Conservation (phyloP, 2,113 vertebrate species). For the Ptychochromis oligacanthus region DNA sequence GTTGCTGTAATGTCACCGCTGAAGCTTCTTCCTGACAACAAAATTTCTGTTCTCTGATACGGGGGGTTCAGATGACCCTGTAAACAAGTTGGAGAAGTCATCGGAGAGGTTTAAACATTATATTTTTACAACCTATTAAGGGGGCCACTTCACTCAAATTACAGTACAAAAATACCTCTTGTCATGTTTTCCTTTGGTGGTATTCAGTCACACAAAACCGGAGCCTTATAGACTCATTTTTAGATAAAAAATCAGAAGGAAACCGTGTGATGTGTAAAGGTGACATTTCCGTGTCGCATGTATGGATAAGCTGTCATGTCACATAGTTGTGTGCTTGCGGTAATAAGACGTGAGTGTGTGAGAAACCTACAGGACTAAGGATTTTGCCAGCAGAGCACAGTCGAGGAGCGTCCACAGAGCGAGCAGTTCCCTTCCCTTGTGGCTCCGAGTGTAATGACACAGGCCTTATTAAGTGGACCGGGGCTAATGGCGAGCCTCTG, state of each 20-base stretch:
- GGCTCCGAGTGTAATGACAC: slow-evolving; percentile 31
- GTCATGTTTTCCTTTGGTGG: background rate
- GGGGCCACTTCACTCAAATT: background rate
- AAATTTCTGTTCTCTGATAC: slow-evolving; percentile 12
- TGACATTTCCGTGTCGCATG: background rate
- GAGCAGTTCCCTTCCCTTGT: slow-evolving; percentile 9
- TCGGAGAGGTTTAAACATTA: background rate
- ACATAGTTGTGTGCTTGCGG: background rate
- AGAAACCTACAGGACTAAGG: slow-evolving; percentile 2
- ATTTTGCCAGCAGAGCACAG: background rate
- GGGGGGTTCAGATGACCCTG: slow-evolving; percentile 13
- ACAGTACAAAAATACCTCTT: background rate
- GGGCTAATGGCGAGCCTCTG: slow-evolving; percentile 24
- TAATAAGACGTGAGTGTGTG: slow-evolving; percentile 1
- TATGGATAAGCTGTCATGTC: background rate
- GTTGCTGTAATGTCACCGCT: slow-evolving; percentile 28
- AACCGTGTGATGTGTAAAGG: no score
- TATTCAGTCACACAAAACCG: background rate
- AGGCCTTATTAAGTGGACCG: slow-evolving; percentile 41
- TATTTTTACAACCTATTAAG: background rate
- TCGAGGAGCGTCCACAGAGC: background rate
- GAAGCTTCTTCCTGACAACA: slow-evolving; percentile 39
- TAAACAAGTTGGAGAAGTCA: slow-evolving; percentile 38
- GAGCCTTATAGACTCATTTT: background rate
- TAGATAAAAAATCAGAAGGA: background rate